Evolutionary conservation across 2,797 vertebrate species (phyloP).

Genomic region (Remorina albescens): DNA sequence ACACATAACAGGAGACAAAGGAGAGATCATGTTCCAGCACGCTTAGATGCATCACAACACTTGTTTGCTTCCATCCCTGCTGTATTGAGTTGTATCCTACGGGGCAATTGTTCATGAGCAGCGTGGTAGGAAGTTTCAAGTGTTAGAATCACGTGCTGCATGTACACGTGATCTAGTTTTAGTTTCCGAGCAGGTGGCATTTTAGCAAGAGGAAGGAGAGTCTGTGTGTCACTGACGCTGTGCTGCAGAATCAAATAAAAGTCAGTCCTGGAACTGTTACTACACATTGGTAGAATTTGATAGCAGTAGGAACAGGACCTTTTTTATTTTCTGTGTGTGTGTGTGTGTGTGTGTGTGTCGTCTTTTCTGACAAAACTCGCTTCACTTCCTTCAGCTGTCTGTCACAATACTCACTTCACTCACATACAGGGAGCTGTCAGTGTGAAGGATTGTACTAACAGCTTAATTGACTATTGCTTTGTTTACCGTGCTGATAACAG

Average conservation of each 20-base stretch:
- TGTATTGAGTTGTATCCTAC: neutral
- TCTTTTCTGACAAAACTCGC: constrained; percentile 38
- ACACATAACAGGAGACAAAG: neutral
- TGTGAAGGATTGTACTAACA: constrained; percentile 62
- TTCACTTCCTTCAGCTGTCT: constrained; percentile 58
- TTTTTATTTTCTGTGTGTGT: constrained; percentile 22
- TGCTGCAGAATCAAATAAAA: constrained; percentile 41
- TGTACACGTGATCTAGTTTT: constrained; percentile 21
- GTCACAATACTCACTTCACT: constrained; percentile 56
- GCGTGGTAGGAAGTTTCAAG: constrained; percentile 16
- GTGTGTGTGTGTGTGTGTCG: constrained; percentile 7
- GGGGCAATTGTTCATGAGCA: constrained; percentile 39
- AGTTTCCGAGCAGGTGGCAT: neutral
- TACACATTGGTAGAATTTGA: constrained; percentile 15
- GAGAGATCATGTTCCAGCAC: neutral
- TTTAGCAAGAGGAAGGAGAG: constrained; percentile 29
- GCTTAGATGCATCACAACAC: neutral
- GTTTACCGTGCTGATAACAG: constrained; percentile 55
- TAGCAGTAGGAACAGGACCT: constrained; percentile 32
- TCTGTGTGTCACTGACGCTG: constrained; percentile 27
- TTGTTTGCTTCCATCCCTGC: neutral
- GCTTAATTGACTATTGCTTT: constrained; percentile 66
- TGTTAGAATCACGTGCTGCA: constrained; percentile 24
- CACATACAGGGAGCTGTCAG: constrained; percentile 57
- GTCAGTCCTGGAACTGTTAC: constrained; percentile 33